phyloP scores from a whole-genome alignment of 2,113 vertebrate species.

The Pluvianellus socialis region DNA sequence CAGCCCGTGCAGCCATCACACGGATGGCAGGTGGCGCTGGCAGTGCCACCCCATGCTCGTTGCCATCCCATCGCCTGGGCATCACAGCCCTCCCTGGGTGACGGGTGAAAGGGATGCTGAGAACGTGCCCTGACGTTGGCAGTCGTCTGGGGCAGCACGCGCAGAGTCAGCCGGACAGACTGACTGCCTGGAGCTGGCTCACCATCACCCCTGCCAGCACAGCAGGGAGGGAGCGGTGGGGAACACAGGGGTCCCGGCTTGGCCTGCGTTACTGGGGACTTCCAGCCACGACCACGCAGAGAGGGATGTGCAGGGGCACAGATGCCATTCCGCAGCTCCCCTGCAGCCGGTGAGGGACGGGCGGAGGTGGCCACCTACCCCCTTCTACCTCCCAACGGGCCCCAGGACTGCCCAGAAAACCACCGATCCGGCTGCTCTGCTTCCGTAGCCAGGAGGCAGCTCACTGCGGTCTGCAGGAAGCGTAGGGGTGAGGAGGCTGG shows the following conservation, averaged over 20 bases:
- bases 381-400: background rate
- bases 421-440: background rate
- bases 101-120: background rate
- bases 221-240: accelerated
- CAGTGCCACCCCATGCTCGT: background rate
- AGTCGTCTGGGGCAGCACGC: background rate
- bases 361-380: accelerated
- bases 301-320: background rate
- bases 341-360: background rate
- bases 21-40: accelerated
- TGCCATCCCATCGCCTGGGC: background rate
- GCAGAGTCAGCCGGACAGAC: background rate
- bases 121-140: background rate
- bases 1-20: background rate
- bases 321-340: background rate
- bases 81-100: background rate
- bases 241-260: accelerated
- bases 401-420: background rate
- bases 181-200: background rate
- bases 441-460: background rate
- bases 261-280: background rate
- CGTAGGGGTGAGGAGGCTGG: background rate
- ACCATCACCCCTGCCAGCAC: background rate
- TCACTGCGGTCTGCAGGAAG: background rate
- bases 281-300: accelerated